phyloP scores from a whole-genome alignment of 2,888 invertebrate genomes.

The Acheta domesticus region DNA sequence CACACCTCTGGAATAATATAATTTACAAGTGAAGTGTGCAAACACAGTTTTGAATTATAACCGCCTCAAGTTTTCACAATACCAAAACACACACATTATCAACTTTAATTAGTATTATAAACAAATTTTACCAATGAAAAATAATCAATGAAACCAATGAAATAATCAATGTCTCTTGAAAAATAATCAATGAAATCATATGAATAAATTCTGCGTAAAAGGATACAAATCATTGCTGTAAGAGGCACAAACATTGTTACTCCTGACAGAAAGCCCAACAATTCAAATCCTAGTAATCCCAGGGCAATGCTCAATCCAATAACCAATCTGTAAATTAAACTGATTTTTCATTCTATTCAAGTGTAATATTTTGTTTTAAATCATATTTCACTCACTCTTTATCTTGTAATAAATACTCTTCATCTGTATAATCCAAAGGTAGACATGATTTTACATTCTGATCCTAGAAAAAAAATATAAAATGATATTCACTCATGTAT shows the following conservation, averaged over 20 bases:
- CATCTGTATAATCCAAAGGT: constrained; percentile 47
- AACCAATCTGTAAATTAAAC: constrained; percentile 58
- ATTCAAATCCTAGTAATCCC: constrained; percentile 61
- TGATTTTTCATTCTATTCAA: neutral
- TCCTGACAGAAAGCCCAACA: constrained; percentile 66
- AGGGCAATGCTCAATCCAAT: constrained; percentile 60
- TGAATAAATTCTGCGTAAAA: constrained; percentile 46
- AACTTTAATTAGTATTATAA: constrained; percentile 24
- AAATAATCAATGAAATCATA: constrained; percentile 29
- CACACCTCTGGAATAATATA: neutral
- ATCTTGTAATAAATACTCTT: constrained; percentile 48
- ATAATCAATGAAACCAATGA: constrained; percentile 21
- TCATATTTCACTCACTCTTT: constrained; percentile 43
- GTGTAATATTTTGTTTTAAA: no score
- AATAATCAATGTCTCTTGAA: constrained; percentile 12
- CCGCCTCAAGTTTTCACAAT: no score
- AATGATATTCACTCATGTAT: neutral
- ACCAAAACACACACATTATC: no score
- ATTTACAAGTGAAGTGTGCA: no score
- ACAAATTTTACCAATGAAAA: neutral
- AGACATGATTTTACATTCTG: constrained; percentile 51
- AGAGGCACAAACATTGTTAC: constrained; percentile 69
- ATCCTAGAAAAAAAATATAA: constrained; percentile 43
- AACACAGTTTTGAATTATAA: no score
- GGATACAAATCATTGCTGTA: constrained; percentile 70